Conservation (phyloP, 2,113 vertebrate species). For the Electrona antarctica region DNA sequence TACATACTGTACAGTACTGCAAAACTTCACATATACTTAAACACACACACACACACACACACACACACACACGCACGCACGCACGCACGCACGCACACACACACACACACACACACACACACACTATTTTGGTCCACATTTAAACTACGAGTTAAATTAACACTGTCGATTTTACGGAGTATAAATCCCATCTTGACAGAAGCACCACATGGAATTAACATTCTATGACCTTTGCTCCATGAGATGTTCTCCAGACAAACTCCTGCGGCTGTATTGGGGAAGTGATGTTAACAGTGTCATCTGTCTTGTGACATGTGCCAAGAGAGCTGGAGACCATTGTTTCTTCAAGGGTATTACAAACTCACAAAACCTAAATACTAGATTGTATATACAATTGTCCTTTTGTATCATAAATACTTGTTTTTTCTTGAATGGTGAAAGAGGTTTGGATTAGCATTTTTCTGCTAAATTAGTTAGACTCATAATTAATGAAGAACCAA, state of each 20-base stretch:
- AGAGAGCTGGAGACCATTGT: slow-evolving; percentile 19
- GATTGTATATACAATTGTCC: too few relatives aligned
- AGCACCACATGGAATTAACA: slow-evolving; percentile 36
- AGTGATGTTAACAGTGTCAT: slow-evolving; percentile 46
- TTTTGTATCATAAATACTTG: too few relatives aligned
- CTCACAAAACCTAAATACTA: too few relatives aligned
- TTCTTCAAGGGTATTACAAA: background rate
- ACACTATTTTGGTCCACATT: too few relatives aligned
- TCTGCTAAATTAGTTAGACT: background rate
- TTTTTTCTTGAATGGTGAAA: background rate
- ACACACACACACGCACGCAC: too few relatives aligned
- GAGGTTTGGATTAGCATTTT: background rate
- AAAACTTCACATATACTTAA: too few relatives aligned
- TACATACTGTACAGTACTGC: too few relatives aligned
- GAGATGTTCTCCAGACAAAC: slow-evolving; percentile 52
- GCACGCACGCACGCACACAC: too few relatives aligned
- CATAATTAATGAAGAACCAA: slow-evolving; percentile 2
- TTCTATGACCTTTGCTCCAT: slow-evolving; percentile 27
- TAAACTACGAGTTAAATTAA: too few relatives aligned
- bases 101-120: too few relatives aligned
- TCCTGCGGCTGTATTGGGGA: slow-evolving; percentile 36
- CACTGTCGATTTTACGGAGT: slow-evolving; percentile 7
- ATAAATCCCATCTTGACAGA: slow-evolving; percentile 41
- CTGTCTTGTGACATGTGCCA: slow-evolving; percentile 40
- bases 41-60: too few relatives aligned